A percentile compares a stretch with the other conserved stretches of the same genome.
phyloP scores from a whole-genome alignment of 2,888 invertebrate genomes.

The Neoitamus cyanurus region DNA sequence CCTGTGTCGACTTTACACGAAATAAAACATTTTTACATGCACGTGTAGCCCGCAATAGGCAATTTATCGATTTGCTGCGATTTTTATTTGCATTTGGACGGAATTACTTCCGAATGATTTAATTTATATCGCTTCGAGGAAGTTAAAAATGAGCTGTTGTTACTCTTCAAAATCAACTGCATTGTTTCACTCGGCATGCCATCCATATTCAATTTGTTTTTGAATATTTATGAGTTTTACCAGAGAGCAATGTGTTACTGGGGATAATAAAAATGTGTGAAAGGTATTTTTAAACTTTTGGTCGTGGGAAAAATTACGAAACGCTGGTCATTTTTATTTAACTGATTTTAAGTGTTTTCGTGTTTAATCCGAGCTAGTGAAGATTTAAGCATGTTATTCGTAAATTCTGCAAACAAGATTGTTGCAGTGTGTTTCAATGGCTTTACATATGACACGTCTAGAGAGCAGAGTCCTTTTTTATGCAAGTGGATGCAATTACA shows the following conservation, averaged over 20 bases:
- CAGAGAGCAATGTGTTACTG: background rate
- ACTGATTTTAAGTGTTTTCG: background rate
- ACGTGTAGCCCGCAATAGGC: background rate
- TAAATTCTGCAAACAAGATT: too few relatives aligned
- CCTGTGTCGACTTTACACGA: background rate
- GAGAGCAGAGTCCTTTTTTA: background rate
- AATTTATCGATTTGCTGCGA: background rate
- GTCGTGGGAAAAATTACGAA: background rate
- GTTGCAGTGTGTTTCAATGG: background rate
- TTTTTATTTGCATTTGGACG: background rate
- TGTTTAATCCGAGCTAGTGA: background rate
- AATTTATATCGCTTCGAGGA: constrained; percentile 1
- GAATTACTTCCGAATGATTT: background rate
- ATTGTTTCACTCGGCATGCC: background rate
- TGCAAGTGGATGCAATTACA: background rate
- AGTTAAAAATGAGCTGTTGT: background rate
- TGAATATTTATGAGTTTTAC: background rate
- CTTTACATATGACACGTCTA: background rate
- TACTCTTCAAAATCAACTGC: background rate
- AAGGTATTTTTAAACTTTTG: too few relatives aligned
- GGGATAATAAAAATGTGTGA: background rate
- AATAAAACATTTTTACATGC: background rate
- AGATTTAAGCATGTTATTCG: background rate
- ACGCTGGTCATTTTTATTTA: background rate
- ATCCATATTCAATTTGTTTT: constrained; percentile 1